Base-by-base conservation (phyloP, 1,140 invertebrate genomes). In the Drosophila murphyi region DNA sequence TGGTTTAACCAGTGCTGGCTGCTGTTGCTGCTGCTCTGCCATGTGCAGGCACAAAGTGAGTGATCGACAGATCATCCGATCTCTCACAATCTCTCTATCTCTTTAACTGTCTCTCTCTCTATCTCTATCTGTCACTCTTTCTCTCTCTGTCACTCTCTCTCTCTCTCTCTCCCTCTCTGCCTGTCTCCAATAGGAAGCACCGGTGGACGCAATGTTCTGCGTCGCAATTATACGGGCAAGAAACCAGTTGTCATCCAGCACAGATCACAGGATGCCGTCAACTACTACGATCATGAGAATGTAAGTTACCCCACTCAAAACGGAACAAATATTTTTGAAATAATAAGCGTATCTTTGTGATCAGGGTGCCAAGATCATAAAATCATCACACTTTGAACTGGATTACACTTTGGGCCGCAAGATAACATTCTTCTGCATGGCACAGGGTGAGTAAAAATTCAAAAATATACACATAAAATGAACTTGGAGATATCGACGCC, bases 371-470 rank as follows among this genome's bases (percentile, higher is more conserved):
- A 97, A 97, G 93, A 98, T 98, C 74, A 93, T 96, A 12, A 94
- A 97, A 61, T 96, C 97, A 0, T 98, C 97, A 0, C 97, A 98
- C 92, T 98, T 98, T 93, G 97, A 98, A 93, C 95, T 96, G 93
- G 97, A 98, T 93, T 98, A 98, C 92, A 96, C 97, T 6, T 90
- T 98, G 72, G 97, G 97, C 2, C 97, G 98, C 88, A 98, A 98
- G 93, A 98, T 98, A 59, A 96, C 96, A 0, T 98, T 98, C 90
- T 94, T 98, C 10, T 98, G 97, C 92, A 96, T 97, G 37, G 97
- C 97, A 0, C 95, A 95, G 89, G 83, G 83, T 82, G 32, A 31
- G 4, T 10, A 2, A 0, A 41, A 31, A 7, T 4, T 7, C 3
- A 20, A 20, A 20, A 20, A 20, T 20, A 20, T 5, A 1, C n/a